Conservation (phyloP, 2,113 vertebrate genomes). For the Aegotheles bennettii region DNA sequence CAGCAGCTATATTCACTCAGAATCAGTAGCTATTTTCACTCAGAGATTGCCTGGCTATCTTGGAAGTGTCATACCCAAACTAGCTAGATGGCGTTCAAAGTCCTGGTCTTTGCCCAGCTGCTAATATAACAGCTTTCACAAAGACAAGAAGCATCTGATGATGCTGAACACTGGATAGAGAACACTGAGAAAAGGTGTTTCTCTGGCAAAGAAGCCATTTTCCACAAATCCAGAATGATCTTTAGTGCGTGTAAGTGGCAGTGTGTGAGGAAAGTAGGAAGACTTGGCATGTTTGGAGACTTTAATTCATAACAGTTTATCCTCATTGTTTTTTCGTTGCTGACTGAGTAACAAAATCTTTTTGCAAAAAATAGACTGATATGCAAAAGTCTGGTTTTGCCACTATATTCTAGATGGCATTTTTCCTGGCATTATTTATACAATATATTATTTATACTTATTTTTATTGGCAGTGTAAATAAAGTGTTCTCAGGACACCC, state of each 20-base stretch:
- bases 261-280: neutral
- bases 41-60: neutral
- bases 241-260: neutral
- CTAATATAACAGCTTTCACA: neutral
- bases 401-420: neutral
- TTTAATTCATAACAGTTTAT: neutral
- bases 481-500: conserved; percentile 5
- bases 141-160: neutral
- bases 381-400: neutral
- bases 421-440: neutral
- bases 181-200: neutral
- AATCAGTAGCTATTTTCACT: neutral
- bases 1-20: neutral
- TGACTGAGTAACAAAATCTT: neutral
- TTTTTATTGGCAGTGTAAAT: conserved; percentile 55
- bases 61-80: neutral
- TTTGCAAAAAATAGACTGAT: neutral
- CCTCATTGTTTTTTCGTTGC: neutral
- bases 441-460: neutral
- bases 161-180: neutral
- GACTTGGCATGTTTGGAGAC: neutral
- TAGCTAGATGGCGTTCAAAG: neutral
- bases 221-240: neutral
- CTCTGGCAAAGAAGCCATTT: neutral
- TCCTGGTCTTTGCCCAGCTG: neutral